A percentile compares a stretch with the other conserved stretches of the same genome.
Evolutionary conservation across 2,797 vertebrate species (phyloP).

Genomic region (Ambastaia sidthimunki): DNA sequence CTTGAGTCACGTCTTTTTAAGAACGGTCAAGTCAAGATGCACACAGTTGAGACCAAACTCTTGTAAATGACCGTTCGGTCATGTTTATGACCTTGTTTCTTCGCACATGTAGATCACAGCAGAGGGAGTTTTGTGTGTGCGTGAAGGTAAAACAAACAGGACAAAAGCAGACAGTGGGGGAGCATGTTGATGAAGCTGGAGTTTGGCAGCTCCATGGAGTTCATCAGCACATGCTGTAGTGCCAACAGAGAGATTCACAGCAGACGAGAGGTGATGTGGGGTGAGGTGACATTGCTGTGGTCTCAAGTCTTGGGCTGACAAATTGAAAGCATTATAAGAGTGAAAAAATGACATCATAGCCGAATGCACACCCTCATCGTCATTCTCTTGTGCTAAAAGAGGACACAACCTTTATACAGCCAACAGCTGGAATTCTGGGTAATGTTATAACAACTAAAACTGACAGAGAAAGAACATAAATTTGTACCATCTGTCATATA

Average conservation of each 20-base stretch:
- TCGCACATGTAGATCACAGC: slow-evolving; percentile 15
- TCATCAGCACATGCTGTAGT: slow-evolving; percentile 27
- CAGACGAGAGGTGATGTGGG: neutral
- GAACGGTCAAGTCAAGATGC: neutral
- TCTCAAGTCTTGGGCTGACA: neutral
- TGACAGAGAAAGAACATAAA: neutral
- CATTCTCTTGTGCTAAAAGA: slow-evolving; percentile 56
- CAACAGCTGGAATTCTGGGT: neutral
- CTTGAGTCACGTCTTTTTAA: neutral
- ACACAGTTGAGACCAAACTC: neutral
- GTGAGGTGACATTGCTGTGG: slow-evolving; percentile 27
- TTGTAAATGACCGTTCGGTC: neutral
- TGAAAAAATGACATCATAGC: slow-evolving; percentile 4
- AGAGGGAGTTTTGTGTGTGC: slow-evolving; percentile 10
- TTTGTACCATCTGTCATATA: neutral
- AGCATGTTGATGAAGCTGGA: slow-evolving; percentile 21
- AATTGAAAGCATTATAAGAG: neutral
- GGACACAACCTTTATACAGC: slow-evolving; percentile 9
- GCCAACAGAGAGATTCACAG: slow-evolving; percentile 33
- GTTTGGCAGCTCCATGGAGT: slow-evolving; percentile 38
- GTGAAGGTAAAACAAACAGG: slow-evolving; percentile 45
- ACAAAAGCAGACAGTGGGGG: slow-evolving; percentile 47
- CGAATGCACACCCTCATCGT: slow-evolving; percentile 5
- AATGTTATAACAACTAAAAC: neutral
- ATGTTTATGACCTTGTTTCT: slow-evolving; percentile 34